A percentile compares a stretch with the other conserved stretches of the same genome.
phyloP scores from a whole-genome alignment of 2,113 vertebrate genomes.

The Oceanodroma tethys region DNA sequence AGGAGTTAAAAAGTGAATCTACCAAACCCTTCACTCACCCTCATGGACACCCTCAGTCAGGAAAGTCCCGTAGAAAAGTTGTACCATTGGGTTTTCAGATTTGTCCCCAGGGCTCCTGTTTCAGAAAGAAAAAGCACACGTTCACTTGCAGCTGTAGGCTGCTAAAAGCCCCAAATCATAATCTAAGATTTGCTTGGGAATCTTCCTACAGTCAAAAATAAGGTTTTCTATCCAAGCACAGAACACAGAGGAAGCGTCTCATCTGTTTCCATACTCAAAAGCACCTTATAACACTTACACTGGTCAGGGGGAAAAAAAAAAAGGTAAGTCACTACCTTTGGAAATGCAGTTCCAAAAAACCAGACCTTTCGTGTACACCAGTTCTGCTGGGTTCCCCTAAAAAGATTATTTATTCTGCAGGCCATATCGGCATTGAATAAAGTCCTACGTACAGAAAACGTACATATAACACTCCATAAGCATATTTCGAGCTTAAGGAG shows the following conservation, averaged over 20 bases:
- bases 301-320: background rate
- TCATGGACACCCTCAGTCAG: slow-evolving; percentile 88
- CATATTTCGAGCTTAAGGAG: background rate
- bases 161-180: background rate
- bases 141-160: background rate
- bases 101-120: slow-evolving; percentile 82
- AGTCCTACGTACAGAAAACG: background rate
- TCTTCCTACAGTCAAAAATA: background rate
- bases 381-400: background rate
- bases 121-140: background rate
- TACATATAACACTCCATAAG: too few species aligned
- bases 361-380: background rate
- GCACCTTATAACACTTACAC: background rate
- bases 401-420: background rate
- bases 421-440: fast-evolving
- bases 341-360: background rate
- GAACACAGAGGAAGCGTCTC: background rate
- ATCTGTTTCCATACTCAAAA: background rate
- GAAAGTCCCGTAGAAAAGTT: slow-evolving; percentile 95
- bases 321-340: background rate
- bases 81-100: slow-evolving; percentile 94
- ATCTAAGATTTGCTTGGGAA: background rate
- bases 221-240: background rate
- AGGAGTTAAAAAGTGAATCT: background rate
- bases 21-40: slow-evolving; percentile 73